phyloP scores from a whole-genome alignment of 2,797 vertebrate genomes.

The Cuculus canorus region DNA sequence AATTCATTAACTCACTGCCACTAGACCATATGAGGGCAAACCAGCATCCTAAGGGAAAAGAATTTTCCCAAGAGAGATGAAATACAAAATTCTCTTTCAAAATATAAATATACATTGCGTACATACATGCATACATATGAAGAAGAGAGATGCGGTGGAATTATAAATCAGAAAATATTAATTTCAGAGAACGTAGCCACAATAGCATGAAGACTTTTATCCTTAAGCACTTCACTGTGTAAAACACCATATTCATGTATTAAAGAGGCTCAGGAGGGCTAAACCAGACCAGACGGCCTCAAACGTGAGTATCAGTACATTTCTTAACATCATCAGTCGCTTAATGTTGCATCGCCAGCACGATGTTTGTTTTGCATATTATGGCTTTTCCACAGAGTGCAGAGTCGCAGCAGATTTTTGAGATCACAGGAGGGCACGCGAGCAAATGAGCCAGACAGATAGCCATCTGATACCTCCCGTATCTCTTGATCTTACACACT shows the following conservation, averaged over 20 bases:
- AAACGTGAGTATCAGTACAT: slow-evolving; percentile 16
- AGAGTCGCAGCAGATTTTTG: background rate
- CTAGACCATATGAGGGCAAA: slow-evolving; percentile 18
- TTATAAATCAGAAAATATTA: background rate
- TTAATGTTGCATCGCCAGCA: slow-evolving; percentile 53
- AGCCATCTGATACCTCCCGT: background rate
- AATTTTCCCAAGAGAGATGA: slow-evolving; percentile 7
- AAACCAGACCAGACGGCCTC: slow-evolving; percentile 24
- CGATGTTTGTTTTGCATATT: slow-evolving; percentile 45
- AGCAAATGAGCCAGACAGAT: slow-evolving; percentile 35
- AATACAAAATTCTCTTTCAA: slow-evolving; percentile 33
- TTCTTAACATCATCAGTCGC: slow-evolving; percentile 56
- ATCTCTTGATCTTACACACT: background rate
- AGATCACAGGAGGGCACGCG: background rate
- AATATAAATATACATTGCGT: background rate
- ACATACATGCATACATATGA: background rate
- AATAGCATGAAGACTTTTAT: background rate
- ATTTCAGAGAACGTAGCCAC: background rate
- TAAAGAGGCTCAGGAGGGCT: slow-evolving; percentile 32
- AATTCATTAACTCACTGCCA: slow-evolving; percentile 46
- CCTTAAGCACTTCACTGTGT: slow-evolving; percentile 5
- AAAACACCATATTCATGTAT: background rate
- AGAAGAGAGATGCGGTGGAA: background rate
- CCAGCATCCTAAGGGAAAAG: background rate
- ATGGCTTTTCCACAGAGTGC: background rate